Percentiles rank a stretch among this genome's conserved stretches.
Evolutionary conservation across 2,888 invertebrate genomes (phyloP).

Genomic region (Empis stercorea): DNA sequence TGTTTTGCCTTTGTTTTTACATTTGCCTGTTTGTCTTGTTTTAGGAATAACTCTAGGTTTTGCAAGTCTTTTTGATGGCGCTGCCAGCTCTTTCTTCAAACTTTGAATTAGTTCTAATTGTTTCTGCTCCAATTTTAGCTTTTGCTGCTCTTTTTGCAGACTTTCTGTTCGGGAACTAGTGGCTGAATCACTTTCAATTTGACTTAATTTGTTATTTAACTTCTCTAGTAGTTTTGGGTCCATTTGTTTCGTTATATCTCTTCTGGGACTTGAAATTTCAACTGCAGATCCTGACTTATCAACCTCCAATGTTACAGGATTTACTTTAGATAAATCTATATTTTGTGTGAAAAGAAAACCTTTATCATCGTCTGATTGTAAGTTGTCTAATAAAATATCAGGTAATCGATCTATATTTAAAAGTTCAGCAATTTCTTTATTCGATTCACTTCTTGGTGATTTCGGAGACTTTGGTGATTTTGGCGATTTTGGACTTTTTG

Average conservation of each 20-base stretch:
- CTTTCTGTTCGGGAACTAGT: conserved; percentile 63
- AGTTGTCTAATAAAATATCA: conserved; percentile 39
- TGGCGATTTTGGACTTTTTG: conserved; percentile 51
- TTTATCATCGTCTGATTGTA: conserved; percentile 38
- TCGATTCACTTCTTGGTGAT: conserved; percentile 40
- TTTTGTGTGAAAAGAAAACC: conserved; percentile 62
- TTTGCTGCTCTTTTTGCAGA: conserved; percentile 42
- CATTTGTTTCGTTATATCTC: conserved; percentile 55
- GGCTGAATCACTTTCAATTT: conserved; percentile 64
- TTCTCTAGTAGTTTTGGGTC: conserved; percentile 56
- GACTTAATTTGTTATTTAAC: conserved; percentile 56
- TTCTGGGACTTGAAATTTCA: conserved; percentile 54
- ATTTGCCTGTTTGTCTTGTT: conserved; percentile 44
- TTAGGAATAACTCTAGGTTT: conserved; percentile 51
- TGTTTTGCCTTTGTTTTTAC: conserved; percentile 51
- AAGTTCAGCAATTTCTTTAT: conserved; percentile 14
- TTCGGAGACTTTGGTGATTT: conserved; percentile 50
- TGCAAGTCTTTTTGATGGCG: conserved; percentile 43
- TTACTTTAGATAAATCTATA: conserved; percentile 59
- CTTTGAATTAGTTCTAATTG: conserved; percentile 41
- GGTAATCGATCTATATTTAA: conserved; percentile 37
- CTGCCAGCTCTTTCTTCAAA: conserved; percentile 48
- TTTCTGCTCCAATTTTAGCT: conserved; percentile 40
- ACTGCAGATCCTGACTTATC: conserved; percentile 47
- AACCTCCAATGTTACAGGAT: conserved; percentile 57